These are phyloP conservation scores for Acleris cristana DNA, from an alignment of 2,888 invertebrate genomes.

Conservation along the genomic window DNA sequence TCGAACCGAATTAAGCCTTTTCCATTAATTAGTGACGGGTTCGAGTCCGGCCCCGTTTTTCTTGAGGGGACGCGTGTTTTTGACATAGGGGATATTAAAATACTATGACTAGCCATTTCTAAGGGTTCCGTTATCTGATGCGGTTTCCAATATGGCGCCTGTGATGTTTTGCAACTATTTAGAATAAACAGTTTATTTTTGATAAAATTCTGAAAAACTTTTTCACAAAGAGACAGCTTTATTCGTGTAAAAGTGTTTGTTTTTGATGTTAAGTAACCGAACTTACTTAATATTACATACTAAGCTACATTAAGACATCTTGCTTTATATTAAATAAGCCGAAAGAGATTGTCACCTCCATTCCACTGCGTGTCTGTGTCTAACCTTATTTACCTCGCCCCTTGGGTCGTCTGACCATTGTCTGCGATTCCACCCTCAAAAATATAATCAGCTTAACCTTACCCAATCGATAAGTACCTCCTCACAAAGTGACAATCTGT, in stretches of 20 bases:
- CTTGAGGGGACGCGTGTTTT: constrained; percentile 17
- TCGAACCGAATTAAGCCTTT: constrained; percentile 82
- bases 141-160: no score
- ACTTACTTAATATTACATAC: no score
- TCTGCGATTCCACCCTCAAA: constrained; percentile 43
- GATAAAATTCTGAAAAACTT: no score
- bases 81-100: constrained; percentile 13
- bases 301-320: no score
- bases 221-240: no score
- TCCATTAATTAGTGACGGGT: constrained; percentile 80
- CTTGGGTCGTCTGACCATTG: constrained; percentile 49
- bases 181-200: no score
- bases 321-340: no score
- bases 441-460: constrained; percentile 31
- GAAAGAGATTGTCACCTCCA: constrained; percentile 12
- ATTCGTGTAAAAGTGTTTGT: no score
- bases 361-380: constrained; percentile 37
- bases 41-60: constrained; percentile 45
- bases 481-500: constrained; percentile 6
- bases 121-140: constrained; percentile 3
- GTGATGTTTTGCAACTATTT: no score
- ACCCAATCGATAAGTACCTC: constrained; percentile 23
- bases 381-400: constrained; percentile 47
- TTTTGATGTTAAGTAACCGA: no score
- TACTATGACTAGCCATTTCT: constrained; percentile 6